A percentile compares a stretch with the other conserved stretches of the same genome.
These are phyloP conservation scores for Helicoverpa armigera DNA, from an alignment of 1,140 invertebrate species.

Conservation along the genomic window DNA sequence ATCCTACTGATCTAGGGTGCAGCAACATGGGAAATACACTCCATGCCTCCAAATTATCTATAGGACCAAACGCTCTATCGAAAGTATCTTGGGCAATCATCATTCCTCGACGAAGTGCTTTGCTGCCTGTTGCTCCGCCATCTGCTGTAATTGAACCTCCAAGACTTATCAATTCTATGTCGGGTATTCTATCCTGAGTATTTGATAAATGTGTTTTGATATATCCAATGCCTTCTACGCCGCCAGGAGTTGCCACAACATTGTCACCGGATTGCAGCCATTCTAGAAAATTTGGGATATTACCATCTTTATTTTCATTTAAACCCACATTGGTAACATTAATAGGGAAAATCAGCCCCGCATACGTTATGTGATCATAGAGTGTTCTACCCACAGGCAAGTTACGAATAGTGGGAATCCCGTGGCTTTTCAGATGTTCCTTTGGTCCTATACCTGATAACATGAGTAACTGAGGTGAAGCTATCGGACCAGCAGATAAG, in stretches of 20 bases:
- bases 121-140: constrained; percentile 55
- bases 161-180: constrained; percentile 86
- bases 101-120: constrained; percentile 60
- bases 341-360: constrained; percentile 63
- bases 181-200: constrained; percentile 77
- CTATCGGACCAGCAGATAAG: constrained; percentile 86
- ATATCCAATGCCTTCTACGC: constrained; percentile 75
- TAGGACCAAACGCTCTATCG: constrained; percentile 61
- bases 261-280: constrained; percentile 51
- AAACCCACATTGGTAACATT: constrained; percentile 57
- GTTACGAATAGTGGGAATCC: constrained; percentile 86
- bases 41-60: constrained; percentile 57
- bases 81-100: constrained; percentile 53
- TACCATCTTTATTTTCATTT: constrained; percentile 57
- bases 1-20: constrained; percentile 87
- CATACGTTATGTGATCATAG: constrained; percentile 87
- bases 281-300: constrained; percentile 41
- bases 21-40: constrained; percentile 60
- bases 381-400: constrained; percentile 92
- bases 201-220: constrained; percentile 82
- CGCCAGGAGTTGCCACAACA: constrained; percentile 53
- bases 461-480: constrained; percentile 86
- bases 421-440: constrained; percentile 73
- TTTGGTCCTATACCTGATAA: constrained; percentile 83
- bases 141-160: constrained; percentile 57